phyloP scores from a whole-genome alignment of 1,140 invertebrate species.

The Adelges cooleyi region DNA sequence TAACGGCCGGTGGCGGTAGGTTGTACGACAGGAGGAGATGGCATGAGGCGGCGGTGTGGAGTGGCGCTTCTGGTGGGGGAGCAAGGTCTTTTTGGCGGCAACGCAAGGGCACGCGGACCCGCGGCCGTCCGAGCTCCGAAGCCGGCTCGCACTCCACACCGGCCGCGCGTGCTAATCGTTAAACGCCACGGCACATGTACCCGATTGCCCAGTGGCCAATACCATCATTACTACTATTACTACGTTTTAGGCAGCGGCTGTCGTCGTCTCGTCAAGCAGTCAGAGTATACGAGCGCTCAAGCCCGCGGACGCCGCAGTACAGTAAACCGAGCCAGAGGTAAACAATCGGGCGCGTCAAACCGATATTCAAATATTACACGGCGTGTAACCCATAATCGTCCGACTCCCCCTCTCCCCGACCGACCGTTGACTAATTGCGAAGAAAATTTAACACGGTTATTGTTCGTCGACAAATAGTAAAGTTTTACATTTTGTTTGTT shows the following conservation, averaged over 20 bases:
- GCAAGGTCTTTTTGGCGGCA: constrained; percentile 15
- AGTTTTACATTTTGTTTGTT: not conserved
- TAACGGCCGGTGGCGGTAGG: not conserved
- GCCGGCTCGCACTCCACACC: not conserved
- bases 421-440: too few relatives aligned
- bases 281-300: too few relatives aligned
- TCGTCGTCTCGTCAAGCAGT: not conserved
- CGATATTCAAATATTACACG: too few relatives aligned
- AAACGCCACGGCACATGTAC: not conserved
- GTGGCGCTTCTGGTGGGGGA: not conserved
- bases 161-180: constrained; percentile 17
- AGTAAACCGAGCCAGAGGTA: not conserved
- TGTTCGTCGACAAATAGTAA: too few relatives aligned
- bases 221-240: too few relatives aligned
- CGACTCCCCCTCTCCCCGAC: too few relatives aligned
- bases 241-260: too few relatives aligned
- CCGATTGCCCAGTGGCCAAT: too few relatives aligned
- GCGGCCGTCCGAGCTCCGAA: not conserved
- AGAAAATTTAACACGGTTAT: too few relatives aligned
- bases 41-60: not conserved
- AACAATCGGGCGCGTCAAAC: too few relatives aligned
- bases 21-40: not conserved
- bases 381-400: too few relatives aligned
- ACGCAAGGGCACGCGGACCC: constrained; percentile 7
- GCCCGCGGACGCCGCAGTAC: not conserved